Evolutionary conservation across 1,140 invertebrate species (phyloP), one percentile per base, ranked within the genome.

Genomic region (Atopsyche davidsoni): DNA sequence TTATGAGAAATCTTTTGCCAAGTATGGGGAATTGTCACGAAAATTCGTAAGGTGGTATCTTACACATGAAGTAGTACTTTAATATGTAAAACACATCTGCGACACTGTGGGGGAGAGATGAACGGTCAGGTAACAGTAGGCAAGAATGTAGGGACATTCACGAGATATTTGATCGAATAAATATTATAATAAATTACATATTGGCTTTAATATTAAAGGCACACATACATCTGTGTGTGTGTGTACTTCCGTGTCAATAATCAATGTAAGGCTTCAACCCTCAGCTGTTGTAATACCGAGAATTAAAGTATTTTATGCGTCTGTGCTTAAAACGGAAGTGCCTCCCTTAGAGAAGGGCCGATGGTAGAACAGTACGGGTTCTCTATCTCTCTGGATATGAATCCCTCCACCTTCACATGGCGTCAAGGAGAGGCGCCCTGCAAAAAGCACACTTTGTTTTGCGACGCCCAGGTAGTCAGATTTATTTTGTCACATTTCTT

Each of bases 361-460:
- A 22, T 43, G 21, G 23, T 51, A 51, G 42, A 31, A 40, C 39
- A 6, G 18, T 42, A 31, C 39, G 40, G n/a, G n/a, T n/a, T n/a
- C n/a, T n/a, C 34, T 50, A 50, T 50, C 47, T 50, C 17, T 21
- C 40, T 42, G 45, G 38, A 53, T 47, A 53, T 47, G 51, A 53
- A 47, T 53, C 42, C 51, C 39, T 41, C 31, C 25, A 36, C 24
- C 18, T 46, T 43, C 51, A 53, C 39, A 53, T 53, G 44, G 44
- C 28, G 39, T 53, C 51, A 47, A 24, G 51, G 28, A 53, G 47
- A 53, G 24, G 42, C 51, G 44, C 45, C 44, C 32, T 25, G 44
- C 17, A 53, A 53, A 53, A 46, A 41, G 44, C 36, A 46, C 41
- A 44, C 42, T 45, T 52, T 38, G 42, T 45, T 32, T 32, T 19